Evolutionary conservation across 2,113 vertebrate species (phyloP), one percentile per base, ranked within the genome.

Genomic region (Oncorhynchus kisutch): DNA sequence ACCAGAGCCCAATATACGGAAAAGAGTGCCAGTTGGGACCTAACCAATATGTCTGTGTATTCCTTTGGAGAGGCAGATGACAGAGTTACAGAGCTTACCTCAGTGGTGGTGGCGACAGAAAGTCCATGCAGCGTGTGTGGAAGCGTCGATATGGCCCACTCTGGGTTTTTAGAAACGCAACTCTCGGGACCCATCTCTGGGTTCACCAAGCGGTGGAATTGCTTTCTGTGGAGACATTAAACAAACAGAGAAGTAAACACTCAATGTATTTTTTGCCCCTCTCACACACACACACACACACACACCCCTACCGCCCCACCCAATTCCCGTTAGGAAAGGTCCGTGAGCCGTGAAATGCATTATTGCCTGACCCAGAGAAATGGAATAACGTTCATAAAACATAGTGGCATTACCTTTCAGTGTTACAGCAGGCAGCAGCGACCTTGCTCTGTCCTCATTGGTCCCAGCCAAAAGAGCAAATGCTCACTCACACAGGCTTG

Each of bases 31-130:
- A 54, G 84, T 90, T 91, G 86, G 89, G 79, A 87, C 85, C 86
- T 88, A 90, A 78, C 84, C 88, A 84, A 81, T 82, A 82, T 88
- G 90, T 90, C 88, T 82, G 83, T 88, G 87, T 86, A 80, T 85
- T 85, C 80, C 81, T 85, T 78, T 83, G 12, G 88, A 86, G 86
- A 86, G 83, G 78, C 76, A 77, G 87, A 84, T 86, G 81, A 87
- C 87, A 81, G 85, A 86, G 74, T 88, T 82, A 78, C 71, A 72
- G 75, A 73, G 14, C 64, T 34, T 27, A 74, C 70, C 75, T 62
- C n/a, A 9, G 5, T 62, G n/a, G 7, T 45, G 39, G 39, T 45
- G 39, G 39, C 1, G 39, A 11, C 39, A 64, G 81, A 76, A 82
- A 78, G 79, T 77, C 81, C 80, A 59, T 65, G 51, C 60, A 45